These are phyloP conservation scores for Copidosoma aretas DNA, from an alignment of 2,888 invertebrate genomes.

Conservation along the genomic window DNA sequence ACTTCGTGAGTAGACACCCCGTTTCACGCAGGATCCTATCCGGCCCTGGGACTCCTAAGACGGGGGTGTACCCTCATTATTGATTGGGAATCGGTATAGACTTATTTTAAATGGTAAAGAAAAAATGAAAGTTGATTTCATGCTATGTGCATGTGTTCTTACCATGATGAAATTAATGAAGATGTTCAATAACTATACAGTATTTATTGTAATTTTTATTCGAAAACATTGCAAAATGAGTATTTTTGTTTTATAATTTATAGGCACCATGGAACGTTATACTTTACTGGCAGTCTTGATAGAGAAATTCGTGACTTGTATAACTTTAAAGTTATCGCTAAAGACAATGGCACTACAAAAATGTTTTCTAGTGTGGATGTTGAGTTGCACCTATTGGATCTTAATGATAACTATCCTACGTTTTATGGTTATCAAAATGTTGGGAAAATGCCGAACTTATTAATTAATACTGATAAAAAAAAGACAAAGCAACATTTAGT, in stretches of 20 bases:
- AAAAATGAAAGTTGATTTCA: no score
- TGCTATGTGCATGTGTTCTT: no score
- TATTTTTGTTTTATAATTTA: not conserved
- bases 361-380: conserved; percentile 78
- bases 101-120: no score
- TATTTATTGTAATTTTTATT: no score
- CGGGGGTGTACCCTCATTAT: no score
- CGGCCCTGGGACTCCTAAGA: no score
- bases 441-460: conserved; percentile 63
- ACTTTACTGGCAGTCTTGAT: conserved; percentile 78
- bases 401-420: conserved; percentile 83
- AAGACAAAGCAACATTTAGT: conserved; percentile 52
- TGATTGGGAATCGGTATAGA: no score
- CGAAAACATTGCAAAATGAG: not conserved
- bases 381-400: conserved; percentile 80
- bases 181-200: no score
- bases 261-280: conserved; percentile 68
- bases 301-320: conserved; percentile 76
- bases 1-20: no score
- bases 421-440: conserved; percentile 80
- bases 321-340: conserved; percentile 75
- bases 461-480: conserved; percentile 63
- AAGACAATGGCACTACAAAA: conserved; percentile 73
- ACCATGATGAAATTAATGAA: no score
- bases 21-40: no score